These are phyloP conservation scores for Pristiophorus japonicus DNA, from an alignment of 2,113 vertebrate species.

Conservation along the genomic window DNA sequence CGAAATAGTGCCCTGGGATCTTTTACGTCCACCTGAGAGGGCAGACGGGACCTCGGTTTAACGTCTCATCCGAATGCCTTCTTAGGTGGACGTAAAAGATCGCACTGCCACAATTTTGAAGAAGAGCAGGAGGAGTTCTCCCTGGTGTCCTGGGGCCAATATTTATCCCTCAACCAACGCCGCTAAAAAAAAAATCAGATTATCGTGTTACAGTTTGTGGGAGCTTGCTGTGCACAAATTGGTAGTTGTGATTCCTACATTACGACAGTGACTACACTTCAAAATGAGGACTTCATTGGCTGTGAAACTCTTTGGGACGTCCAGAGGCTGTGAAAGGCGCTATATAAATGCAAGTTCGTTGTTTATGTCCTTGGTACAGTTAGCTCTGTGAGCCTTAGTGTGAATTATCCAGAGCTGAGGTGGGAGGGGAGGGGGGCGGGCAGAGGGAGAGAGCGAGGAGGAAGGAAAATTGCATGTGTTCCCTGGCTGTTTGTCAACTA, in stretches of 20 bases:
- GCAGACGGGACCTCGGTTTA: too few relatives aligned
- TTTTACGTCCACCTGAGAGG: background rate
- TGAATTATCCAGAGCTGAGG: background rate
- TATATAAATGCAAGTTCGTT: background rate
- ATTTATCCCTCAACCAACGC: background rate
- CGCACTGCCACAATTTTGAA: background rate
- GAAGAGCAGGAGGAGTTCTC: background rate
- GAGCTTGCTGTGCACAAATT: background rate
- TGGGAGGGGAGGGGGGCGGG: background rate
- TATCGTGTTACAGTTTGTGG: too few relatives aligned
- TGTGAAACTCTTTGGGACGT: background rate
- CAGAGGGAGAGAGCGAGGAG: background rate
- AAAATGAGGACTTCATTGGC: background rate
- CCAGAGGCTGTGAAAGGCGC: background rate
- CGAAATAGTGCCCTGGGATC: background rate
- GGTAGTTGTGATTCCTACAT: background rate
- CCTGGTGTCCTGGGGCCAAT: background rate
- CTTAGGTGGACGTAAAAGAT: background rate
- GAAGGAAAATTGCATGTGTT: constrained; percentile 38
- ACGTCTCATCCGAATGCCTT: background rate
- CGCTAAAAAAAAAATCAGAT: background rate
- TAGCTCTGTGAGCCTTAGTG: background rate
- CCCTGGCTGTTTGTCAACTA: constrained; percentile 36
- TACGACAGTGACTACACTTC: background rate
- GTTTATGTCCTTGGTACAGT: background rate